phyloP scores from a whole-genome alignment of 1,140 invertebrate genomes.

The Amyelois transitella region DNA sequence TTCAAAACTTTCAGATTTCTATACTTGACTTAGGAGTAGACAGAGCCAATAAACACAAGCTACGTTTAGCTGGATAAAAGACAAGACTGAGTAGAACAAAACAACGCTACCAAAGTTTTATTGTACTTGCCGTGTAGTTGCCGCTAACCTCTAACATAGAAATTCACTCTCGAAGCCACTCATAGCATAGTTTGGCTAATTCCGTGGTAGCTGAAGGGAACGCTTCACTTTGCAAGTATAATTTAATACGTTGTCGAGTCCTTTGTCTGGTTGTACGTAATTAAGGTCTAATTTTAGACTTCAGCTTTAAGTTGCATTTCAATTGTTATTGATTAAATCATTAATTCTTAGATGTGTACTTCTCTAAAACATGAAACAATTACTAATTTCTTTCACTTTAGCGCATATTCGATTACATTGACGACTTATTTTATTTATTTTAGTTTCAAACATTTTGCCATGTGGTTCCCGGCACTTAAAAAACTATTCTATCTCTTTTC shows the following conservation, averaged over 20 bases:
- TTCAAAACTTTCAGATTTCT: no score
- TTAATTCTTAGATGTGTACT: not conserved
- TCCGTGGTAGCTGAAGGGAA: not conserved
- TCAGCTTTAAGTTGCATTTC: not conserved
- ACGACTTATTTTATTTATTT: no score
- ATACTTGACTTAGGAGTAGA: no score
- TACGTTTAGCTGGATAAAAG: no score
- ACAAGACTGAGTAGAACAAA: no score
- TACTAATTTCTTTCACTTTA: no score
- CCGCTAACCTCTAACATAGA: not conserved
- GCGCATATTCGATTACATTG: no score
- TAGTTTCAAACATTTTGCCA: no score
- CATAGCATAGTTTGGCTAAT: not conserved
- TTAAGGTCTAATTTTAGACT: not conserved
- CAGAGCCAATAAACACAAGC: no score
- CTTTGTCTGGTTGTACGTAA: not conserved
- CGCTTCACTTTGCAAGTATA: constrained; percentile 8
- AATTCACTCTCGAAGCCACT: not conserved
- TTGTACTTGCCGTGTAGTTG: not conserved
- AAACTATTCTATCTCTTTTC: no score
- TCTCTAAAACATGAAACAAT: not conserved
- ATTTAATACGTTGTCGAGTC: constrained; percentile 8
- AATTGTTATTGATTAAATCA: not conserved
- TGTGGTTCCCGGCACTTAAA: no score
- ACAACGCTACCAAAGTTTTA: no score